These are phyloP conservation scores for Bufotes viridis DNA, from an alignment of 2,797 vertebrate species.

Conservation along the genomic window DNA sequence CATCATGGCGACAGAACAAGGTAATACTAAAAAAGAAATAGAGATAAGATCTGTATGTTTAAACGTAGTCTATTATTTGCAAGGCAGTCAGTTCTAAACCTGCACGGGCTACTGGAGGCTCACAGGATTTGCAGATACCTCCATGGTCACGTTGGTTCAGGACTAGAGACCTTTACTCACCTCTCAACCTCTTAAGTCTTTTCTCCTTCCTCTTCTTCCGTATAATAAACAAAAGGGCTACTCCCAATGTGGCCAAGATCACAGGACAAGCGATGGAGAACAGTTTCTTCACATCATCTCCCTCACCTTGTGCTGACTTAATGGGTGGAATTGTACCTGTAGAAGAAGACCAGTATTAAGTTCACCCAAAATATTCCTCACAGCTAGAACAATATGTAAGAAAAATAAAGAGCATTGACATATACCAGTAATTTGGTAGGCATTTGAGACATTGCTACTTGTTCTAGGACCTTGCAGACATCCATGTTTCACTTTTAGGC, in stretches of 20 bases:
- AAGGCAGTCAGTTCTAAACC: too few species aligned
- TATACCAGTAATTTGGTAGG: not conserved
- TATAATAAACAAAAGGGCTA: constrained; percentile 92
- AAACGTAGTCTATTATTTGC: too few species aligned
- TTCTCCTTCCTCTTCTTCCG: constrained; percentile 98
- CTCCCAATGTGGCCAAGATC: constrained; percentile 91
- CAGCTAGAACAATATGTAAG: not conserved
- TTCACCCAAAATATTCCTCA: not conserved
- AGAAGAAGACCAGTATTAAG: not conserved
- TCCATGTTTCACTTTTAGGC: too few species aligned
- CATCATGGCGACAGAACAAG: not conserved
- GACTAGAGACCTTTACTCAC: constrained; percentile 72
- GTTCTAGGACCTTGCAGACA: too few species aligned
- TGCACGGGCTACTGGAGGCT: too few species aligned
- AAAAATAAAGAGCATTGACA: not conserved
- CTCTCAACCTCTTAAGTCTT: constrained; percentile 92
- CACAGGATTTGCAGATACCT: too few species aligned
- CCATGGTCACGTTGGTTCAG: not conserved
- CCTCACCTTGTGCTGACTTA: constrained; percentile 93
- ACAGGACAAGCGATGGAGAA: constrained; percentile 96
- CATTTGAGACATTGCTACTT: too few species aligned
- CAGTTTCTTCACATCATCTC: constrained; percentile 95
- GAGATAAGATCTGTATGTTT: not conserved
- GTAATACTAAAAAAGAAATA: not conserved
- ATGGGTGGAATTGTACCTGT: constrained; percentile 96